These are phyloP conservation scores for Menidia menidia DNA, from an alignment of 2,797 vertebrate genomes.

Conservation along the genomic window DNA sequence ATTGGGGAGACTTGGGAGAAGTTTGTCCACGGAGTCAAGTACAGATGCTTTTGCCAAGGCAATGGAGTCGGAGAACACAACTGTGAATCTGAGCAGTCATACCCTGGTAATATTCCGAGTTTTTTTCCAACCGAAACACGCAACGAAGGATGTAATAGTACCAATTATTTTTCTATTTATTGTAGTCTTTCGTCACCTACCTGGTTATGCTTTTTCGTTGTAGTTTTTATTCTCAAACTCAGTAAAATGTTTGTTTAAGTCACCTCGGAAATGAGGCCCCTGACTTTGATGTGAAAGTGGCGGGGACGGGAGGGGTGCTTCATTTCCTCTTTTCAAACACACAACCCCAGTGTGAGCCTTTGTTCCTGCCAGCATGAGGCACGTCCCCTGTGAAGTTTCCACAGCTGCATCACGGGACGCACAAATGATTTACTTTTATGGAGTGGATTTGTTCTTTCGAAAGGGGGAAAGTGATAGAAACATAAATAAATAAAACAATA, in stretches of 20 bases:
- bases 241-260: conserved; percentile 52
- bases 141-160: neutral
- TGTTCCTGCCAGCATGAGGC: conserved; percentile 73
- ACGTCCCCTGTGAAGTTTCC: conserved; percentile 60
- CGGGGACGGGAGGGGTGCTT: conserved; percentile 54
- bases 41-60: conserved; percentile 96
- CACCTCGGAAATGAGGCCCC: conserved; percentile 48
- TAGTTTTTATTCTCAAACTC: neutral
- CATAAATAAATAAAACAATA: conserved; percentile 1
- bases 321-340: conserved; percentile 71
- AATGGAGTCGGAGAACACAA: conserved; percentile 96
- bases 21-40: conserved; percentile 88
- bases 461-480: neutral
- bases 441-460: neutral
- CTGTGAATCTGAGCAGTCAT: conserved; percentile 92
- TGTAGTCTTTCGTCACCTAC: neutral
- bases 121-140: neutral
- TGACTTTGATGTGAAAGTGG: conserved; percentile 77
- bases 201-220: neutral
- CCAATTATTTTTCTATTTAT: too few relatives aligned
- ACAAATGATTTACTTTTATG: neutral
- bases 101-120: conserved; percentile 80
- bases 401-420: conserved; percentile 63
- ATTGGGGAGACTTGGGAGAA: conserved; percentile 97
- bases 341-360: conserved; percentile 58